Conservation (phyloP, 2,888 invertebrate genomes). For the Drosophila anomalipes region DNA sequence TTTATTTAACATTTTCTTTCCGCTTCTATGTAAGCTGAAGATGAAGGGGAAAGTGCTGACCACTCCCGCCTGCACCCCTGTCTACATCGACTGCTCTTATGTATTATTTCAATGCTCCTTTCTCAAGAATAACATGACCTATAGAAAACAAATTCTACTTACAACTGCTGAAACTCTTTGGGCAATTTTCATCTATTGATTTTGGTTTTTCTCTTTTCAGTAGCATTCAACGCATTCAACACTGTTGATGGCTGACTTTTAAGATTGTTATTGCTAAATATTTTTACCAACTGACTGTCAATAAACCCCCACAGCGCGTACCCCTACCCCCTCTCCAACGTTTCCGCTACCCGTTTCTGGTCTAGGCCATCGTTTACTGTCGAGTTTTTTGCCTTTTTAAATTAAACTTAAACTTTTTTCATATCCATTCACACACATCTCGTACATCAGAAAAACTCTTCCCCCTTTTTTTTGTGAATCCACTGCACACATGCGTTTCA, state of each 20-base stretch:
- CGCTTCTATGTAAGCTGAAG: background rate
- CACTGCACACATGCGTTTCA: constrained; percentile 76
- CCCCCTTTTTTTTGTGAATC: constrained; percentile 39
- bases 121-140: background rate
- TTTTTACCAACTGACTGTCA: constrained; percentile 44
- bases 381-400: constrained; percentile 75
- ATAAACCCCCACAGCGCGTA: constrained; percentile 30
- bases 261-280: constrained; percentile 54
- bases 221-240: constrained; percentile 8
- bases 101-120: background rate
- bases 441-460: constrained; percentile 42
- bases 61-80: background rate
- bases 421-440: constrained; percentile 74
- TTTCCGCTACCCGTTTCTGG: constrained; percentile 17
- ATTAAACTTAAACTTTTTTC: constrained; percentile 79
- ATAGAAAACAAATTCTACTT: background rate
- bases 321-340: constrained; percentile 1
- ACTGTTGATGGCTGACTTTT: constrained; percentile 15
- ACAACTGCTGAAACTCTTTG: constrained; percentile 10
- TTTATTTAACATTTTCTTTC: background rate
- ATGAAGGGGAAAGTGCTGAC: background rate
- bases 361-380: constrained; percentile 34
- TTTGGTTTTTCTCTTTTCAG: background rate
- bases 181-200: background rate
- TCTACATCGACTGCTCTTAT: background rate